Base-by-base conservation (phyloP, 2,888 invertebrate genomes). In the Linnaemya vulpina region DNA sequence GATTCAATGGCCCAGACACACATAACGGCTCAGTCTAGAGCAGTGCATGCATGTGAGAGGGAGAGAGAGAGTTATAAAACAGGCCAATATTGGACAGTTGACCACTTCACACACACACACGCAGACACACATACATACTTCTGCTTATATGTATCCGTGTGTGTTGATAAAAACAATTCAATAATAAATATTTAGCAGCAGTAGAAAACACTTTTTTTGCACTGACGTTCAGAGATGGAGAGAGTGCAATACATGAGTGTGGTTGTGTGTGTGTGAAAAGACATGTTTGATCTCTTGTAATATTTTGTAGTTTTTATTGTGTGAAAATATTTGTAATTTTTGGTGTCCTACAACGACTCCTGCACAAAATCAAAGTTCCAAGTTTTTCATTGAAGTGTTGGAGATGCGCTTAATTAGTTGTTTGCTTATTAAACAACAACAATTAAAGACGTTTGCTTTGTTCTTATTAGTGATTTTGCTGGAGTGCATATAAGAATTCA, bases 1-100 rank as follows among this genome's bases (percentile, higher is more conserved):
- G 86, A 88, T 86, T 88, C 88, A 87, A 81, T 87, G 87, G 85
- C 83, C 86, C 86, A 87, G 87, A 81, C 82, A 78, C 25, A 63
- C 38, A 73, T 9, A 74, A 46, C 25, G 10, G 5, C 25, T 55
- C 35, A 67, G 49, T 53, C 67, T 46, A 68, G 25, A 62, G 40
- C 13, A 40, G 30, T 40, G 13, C 10, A 17, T 60, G 58, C 40
- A 55, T 60, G 25, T 3, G 4, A 25, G 38, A 30, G 30, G 5
- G 30, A 30, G 30, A 30, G 30, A 30, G 30, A 22, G 70, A 40
- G 51, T 80, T 43, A 63, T 43, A 30, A 17, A 38, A 58, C 58
- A 17, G 60, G 35, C 17, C 60, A 60, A 60, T 60, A 60, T 60
- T 60, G 60, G 17, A 38, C 4, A 60, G 11, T 10, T 60, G 11